Percentiles rank a stretch among this genome's conserved stretches.
These are phyloP conservation scores for Orthosia gothica DNA, from an alignment of 2,888 invertebrate genomes.

Conservation along the genomic window DNA sequence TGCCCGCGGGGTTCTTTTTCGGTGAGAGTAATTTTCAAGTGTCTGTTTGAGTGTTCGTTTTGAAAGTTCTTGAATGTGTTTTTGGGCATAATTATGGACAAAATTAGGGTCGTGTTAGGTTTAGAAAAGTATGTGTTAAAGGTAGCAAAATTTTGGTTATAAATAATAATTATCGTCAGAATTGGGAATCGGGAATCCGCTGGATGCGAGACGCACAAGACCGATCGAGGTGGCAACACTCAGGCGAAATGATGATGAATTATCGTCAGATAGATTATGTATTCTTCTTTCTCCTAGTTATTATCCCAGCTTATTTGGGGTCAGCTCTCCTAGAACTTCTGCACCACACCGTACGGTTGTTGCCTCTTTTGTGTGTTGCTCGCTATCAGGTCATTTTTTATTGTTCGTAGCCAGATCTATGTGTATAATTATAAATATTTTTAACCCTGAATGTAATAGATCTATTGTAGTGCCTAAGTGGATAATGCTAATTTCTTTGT, in stretches of 20 bases:
- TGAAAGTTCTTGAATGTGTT: constrained; percentile 29
- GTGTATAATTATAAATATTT: not conserved
- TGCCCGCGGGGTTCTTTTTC: constrained; percentile 54
- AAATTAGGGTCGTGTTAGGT: constrained; percentile 7
- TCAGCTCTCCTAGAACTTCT: too few relatives aligned
- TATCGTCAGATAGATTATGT: not conserved
- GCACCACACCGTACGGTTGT: too few relatives aligned
- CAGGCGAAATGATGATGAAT: too few relatives aligned
- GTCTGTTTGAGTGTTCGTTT: constrained; percentile 48
- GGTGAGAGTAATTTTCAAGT: constrained; percentile 54
- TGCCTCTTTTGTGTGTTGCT: too few relatives aligned
- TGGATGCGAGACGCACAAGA: too few relatives aligned
- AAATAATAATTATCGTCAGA: not conserved
- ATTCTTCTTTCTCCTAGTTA: too few relatives aligned
- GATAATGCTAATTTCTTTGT: not conserved
- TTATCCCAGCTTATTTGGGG: too few relatives aligned
- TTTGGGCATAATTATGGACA: constrained; percentile 25
- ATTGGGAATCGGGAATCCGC: too few relatives aligned
- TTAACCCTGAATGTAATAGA: not conserved
- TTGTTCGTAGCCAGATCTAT: not conserved
- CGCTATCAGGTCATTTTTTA: too few relatives aligned
- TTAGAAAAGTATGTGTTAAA: not conserved
- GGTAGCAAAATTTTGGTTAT: not conserved
- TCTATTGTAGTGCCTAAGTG: not conserved
- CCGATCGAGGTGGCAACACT: too few relatives aligned